Conservation (phyloP, 2,888 invertebrate species). For the Melinaea marsaeus region DNA sequence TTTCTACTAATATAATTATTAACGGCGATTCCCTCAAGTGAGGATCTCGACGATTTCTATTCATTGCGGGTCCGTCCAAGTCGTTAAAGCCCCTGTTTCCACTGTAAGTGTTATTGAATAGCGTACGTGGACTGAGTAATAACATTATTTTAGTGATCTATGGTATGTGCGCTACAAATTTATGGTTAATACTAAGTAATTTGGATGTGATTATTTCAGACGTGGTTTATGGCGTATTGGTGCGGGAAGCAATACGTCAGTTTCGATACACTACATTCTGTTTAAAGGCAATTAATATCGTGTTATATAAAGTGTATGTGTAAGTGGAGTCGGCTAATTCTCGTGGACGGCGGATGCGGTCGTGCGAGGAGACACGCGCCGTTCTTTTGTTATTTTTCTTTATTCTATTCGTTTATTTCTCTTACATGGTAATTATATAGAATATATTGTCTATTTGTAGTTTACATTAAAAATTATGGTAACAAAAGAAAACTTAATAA, state of each 20-base stretch:
- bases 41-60: constrained; percentile 6
- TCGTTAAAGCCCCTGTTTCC: constrained; percentile 28
- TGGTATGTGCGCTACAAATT: constrained; percentile 8
- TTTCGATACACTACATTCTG: neutral
- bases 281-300: constrained; percentile 9
- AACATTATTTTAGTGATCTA: constrained; percentile 8
- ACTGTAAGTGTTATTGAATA: constrained; percentile 27
- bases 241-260: neutral
- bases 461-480: too few relatives aligned
- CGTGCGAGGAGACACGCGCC: constrained; percentile 21
- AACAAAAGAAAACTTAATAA: neutral
- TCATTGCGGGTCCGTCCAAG: constrained; percentile 8
- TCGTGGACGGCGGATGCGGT: constrained; percentile 19
- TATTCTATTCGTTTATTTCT: constrained; percentile 9
- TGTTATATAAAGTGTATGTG: constrained; percentile 15
- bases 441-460: too few relatives aligned
- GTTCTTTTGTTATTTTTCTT: constrained; percentile 16
- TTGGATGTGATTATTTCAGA: neutral
- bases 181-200: constrained; percentile 2
- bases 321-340: constrained; percentile 23
- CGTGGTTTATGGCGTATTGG: neutral
- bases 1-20: too few relatives aligned
- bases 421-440: neutral
- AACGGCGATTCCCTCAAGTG: too few relatives aligned
- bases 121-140: constrained; percentile 27